These are phyloP conservation scores for Terrapene triunguis DNA, from an alignment of 2,113 vertebrate genomes.

Conservation along the genomic window DNA sequence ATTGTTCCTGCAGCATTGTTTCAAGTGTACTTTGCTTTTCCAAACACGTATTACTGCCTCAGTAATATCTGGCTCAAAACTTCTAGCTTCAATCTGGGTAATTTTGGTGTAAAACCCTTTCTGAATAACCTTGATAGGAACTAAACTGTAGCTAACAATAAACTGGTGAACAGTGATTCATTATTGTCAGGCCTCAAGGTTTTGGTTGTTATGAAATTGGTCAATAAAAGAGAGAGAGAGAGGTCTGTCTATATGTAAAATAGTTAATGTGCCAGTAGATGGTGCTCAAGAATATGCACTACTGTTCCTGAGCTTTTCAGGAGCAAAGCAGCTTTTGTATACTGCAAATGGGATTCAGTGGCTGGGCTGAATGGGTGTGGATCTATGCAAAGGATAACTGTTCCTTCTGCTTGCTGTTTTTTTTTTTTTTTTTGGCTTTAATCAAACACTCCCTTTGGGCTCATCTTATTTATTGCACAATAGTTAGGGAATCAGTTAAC, in stretches of 20 bases:
- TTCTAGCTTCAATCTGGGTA: background rate
- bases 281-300: background rate
- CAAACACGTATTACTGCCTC: background rate
- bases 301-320: slow-evolving; percentile 10
- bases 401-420: background rate
- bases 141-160: background rate
- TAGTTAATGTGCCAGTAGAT: background rate
- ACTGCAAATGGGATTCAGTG: background rate
- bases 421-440: accelerated
- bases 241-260: background rate
- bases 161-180: background rate
- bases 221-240: background rate
- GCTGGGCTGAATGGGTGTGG: background rate
- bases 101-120: slow-evolving; percentile 10
- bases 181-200: background rate
- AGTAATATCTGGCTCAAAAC: background rate
- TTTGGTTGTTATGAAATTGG: background rate
- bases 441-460: background rate
- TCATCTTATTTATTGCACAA: background rate
- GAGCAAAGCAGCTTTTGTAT: background rate
- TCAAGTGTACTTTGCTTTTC: background rate
- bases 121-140: background rate
- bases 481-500: background rate
- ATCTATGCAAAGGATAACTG: background rate
- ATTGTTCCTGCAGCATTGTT: background rate